Percentiles rank a stretch among this genome's conserved stretches.
Evolutionary conservation across 2,113 vertebrate species (phyloP).

Genomic region (Dicerorhinus sumatrensis): DNA sequence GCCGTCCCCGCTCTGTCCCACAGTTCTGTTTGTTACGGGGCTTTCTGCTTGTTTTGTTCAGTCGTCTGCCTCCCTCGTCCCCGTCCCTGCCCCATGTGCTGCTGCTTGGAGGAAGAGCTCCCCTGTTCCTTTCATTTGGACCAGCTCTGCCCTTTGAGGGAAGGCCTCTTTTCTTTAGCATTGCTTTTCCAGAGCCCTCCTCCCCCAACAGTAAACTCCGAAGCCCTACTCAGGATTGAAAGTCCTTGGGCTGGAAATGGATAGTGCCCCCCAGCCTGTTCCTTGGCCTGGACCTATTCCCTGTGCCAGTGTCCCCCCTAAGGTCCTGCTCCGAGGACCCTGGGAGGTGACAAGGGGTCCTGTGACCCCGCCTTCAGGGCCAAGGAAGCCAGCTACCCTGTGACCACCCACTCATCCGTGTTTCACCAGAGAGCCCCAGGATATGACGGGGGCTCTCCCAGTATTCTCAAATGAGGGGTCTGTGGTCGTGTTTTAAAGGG

Average conservation of each 20-base stretch:
- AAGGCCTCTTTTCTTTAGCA: too few relatives aligned
- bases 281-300: neutral
- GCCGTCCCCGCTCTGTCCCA: too few relatives aligned
- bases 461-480: neutral
- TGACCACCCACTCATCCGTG: neutral
- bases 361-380: neutral
- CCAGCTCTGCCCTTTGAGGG: neutral
- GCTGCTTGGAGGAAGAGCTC: too few relatives aligned
- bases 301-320: neutral
- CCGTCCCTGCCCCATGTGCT: rapidly evolving
- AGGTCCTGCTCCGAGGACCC: neutral
- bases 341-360: rapidly evolving
- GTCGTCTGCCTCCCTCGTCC: neutral
- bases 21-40: neutral
- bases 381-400: neutral
- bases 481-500: neutral
- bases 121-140: neutral
- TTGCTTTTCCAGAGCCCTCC: neutral
- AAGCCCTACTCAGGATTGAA: neutral
- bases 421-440: neutral
- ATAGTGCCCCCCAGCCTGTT: neutral
- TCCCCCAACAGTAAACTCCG: neutral
- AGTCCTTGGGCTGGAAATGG: neutral
- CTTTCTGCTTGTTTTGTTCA: neutral
- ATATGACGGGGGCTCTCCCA: rapidly evolving